Evolutionary conservation across 2,797 vertebrate genomes (phyloP), one percentile per base, ranked within the genome.

Genomic region (Momotus momota): DNA sequence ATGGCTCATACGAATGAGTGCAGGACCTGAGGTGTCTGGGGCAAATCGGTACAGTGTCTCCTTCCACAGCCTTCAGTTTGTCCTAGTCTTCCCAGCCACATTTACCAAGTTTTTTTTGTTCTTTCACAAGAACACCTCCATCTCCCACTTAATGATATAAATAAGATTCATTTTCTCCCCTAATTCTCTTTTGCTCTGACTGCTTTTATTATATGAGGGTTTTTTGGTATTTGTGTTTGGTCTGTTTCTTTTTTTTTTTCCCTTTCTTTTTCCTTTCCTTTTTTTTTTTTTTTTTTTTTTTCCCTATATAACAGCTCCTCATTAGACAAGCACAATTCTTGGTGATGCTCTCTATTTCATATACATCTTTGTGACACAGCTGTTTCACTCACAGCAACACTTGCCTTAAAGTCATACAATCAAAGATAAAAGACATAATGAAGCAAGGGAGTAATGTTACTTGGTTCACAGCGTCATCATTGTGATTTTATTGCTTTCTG

Each of bases 341-440:
- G 6, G 9, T 52, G 23, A 70, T 60, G 31, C 5, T 48, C 9
- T 55, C 46, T 54, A 45, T 58, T 90, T 94, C 38, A 60, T 14
- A n/a, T 7, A 46, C 3, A 31, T 14, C 21, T 54, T 62, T 48
- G 12, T 5, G 6, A 85, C 55, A 78, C 2, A 27, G 4, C n/a
- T 33, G 4, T 62, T 95, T 83, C 52, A 74, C 48, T 57, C 49
- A 71, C 22, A 87, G 35, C 10, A 86, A 19, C 22, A 52, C 55
- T 82, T 85, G 19, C 35, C 75, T 71, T 94, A 49, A 90, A 94
- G 52, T 27, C 29, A 78, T 8, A 52, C 7, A 38, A 94, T 69
- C 60, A 83, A 77, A 92, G 31, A 41, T 52, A 26, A 14, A 65
- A 79, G 51, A 66, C 12, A 78, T 43, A 85, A 77, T 38, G 52